Percentiles rank a stretch among this genome's conserved stretches.
These are phyloP conservation scores for Mesaphorura yosii DNA, from an alignment of 1,140 invertebrate genomes.

Conservation along the genomic window DNA sequence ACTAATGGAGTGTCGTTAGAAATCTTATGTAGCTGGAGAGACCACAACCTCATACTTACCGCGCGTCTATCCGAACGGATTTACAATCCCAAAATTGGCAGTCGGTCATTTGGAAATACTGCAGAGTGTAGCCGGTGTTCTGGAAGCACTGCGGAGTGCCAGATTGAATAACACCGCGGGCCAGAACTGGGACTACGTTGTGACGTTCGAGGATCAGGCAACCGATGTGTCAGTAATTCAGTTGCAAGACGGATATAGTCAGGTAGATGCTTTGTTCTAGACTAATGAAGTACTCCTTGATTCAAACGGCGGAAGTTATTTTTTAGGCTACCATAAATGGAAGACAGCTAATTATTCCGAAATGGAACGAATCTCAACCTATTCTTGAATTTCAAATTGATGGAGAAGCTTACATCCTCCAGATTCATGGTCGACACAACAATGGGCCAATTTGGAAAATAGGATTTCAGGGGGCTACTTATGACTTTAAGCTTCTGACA, in stretches of 20 bases:
- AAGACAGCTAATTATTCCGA: constrained; percentile 11
- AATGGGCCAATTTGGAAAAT: constrained; percentile 29
- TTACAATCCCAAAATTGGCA: constrained; percentile 19
- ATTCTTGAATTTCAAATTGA: constrained; percentile 8
- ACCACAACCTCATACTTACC: constrained; percentile 56
- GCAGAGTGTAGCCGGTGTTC: constrained; percentile 19
- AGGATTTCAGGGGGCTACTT: constrained; percentile 27
- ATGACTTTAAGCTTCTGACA: constrained; percentile 22
- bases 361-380: constrained; percentile 25
- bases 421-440: constrained; percentile 25
- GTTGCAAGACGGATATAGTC: not conserved
- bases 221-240: constrained; percentile 6
- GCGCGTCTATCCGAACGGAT: constrained; percentile 42
- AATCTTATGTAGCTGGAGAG: constrained; percentile 41
- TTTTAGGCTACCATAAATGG: constrained; percentile 21
- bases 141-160: constrained; percentile 18
- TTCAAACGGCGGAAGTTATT: not conserved
- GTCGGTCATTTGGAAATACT: constrained; percentile 15
- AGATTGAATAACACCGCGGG: constrained; percentile 5
- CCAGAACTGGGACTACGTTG: constrained; percentile 22
- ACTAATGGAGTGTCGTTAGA: constrained; percentile 1
- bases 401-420: constrained; percentile 19
- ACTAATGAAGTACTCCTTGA: not conserved
- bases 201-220: constrained; percentile 11
- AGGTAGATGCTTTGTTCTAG: not conserved